Percentiles rank a stretch among this genome's conserved stretches.
These are phyloP conservation scores for Diacarnus erythraeanus DNA, from an alignment of 37 sponge, comb jelly and placozoan species.

Conservation along the genomic window DNA sequence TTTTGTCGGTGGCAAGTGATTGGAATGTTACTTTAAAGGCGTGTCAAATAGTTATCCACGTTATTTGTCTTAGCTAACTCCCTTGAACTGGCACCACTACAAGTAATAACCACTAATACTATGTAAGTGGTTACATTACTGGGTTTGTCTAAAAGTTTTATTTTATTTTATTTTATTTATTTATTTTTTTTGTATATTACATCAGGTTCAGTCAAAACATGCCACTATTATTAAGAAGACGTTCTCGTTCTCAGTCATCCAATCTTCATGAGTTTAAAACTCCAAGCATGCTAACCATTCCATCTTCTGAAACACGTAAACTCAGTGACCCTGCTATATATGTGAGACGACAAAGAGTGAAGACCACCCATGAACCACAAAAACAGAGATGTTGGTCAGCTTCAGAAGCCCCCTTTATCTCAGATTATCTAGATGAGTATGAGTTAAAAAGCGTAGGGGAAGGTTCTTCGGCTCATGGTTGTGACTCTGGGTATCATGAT, in stretches of 20 bases:
- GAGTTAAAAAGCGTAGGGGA: constrained; percentile 25
- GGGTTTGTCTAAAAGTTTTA: too few relatives aligned
- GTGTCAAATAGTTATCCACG: too few relatives aligned
- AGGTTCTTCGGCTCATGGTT: constrained; percentile 24
- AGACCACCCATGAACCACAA: background rate
- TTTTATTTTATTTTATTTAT: too few relatives aligned
- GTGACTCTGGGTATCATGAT: constrained; percentile 48
- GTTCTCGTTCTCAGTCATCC: background rate
- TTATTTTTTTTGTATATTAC: background rate
- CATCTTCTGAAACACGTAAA: constrained; percentile 26
- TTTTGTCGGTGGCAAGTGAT: too few relatives aligned
- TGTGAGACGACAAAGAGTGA: constrained; percentile 7
- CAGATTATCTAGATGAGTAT: constrained; percentile 10
- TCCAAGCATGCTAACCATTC: background rate
- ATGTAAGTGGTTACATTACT: too few relatives aligned
- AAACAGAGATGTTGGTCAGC: constrained; percentile 48
- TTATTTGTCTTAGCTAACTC: too few relatives aligned
- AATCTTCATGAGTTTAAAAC: background rate
- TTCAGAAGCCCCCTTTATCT: constrained; percentile 7
- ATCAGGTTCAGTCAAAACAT: background rate
- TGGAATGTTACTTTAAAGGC: too few relatives aligned
- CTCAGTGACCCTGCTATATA: constrained; percentile 33
- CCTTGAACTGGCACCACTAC: too few relatives aligned
- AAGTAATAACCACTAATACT: too few relatives aligned
- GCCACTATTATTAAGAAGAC: background rate